Conservation (phyloP, 23 tunicate species). For the Halocynthia roretzi region DNA sequence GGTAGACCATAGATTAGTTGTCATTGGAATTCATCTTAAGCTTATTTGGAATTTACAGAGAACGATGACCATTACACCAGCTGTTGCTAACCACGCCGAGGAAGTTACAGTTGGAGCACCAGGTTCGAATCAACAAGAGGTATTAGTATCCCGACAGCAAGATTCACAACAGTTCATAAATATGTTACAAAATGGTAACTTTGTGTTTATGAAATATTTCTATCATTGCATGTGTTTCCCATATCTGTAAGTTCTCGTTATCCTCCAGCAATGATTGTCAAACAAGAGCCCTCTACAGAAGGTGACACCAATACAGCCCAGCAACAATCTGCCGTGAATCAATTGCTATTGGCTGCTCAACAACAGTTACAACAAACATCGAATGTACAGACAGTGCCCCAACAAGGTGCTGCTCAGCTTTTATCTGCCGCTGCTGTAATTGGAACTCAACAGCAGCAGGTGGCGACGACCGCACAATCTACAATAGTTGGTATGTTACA, state of each 20-base stretch:
- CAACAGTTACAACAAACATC: conserved; percentile 47
- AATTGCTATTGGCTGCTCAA: conserved; percentile 40
- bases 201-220: neutral
- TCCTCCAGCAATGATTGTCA: conserved; percentile 27
- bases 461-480: neutral
- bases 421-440: conserved; percentile 61
- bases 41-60: too few species aligned
- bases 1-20: too few species aligned
- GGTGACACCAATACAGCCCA: neutral
- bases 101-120: neutral
- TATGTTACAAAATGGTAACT: conserved; percentile 43
- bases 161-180: conserved; percentile 38
- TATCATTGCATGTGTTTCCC: neutral
- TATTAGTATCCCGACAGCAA: conserved; percentile 8
- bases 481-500: neutral
- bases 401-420: conserved; percentile 41
- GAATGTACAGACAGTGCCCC: neutral
- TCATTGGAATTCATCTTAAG: too few species aligned
- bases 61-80: too few species aligned
- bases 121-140: neutral
- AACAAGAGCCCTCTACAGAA: conserved; percentile 33
- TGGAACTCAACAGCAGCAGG: conserved; percentile 36
- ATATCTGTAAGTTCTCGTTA: too few species aligned
- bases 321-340: conserved; percentile 21
- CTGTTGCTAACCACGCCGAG: neutral